Evolutionary conservation across 2,113 vertebrate genomes (phyloP), one percentile per base, ranked within the genome.

Genomic region (Ardeotis arabs): DNA sequence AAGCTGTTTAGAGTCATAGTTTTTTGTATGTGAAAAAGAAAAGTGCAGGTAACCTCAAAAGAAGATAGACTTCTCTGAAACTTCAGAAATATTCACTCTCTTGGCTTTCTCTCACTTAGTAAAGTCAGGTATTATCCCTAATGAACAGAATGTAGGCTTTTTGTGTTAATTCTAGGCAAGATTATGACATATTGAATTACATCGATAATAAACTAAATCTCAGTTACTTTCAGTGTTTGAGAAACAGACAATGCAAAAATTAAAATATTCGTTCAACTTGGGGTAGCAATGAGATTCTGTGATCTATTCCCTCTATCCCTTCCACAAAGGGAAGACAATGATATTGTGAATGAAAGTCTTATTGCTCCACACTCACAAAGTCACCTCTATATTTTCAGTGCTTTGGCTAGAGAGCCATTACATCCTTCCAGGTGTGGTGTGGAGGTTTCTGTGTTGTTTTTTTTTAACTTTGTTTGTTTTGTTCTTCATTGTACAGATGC

Each of bases 361-460:
- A 11, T 20, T 37, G 4, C 31, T 79, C 20, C 11, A 25, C 31
- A 31, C 25, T 72, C n/a, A 59, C 14, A 25, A 45, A 72, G 29
- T 11, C n/a, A 31, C 12, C 18, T 49, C 14, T 18, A 2, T 44
- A 23, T 64, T 92, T 83, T 37, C 84, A 63, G 3, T 24, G 44
- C 19, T 72, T 35, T 63, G 45, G 8, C 15, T 35, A 60, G 16
- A 68, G 33, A 60, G 28, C 9, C 4, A 33, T 62, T 49, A 29
- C 25, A 7, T 41, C 11, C 21, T 84, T 35, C 22, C 25, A 70
- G 13, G 25, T 53, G 21, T 66, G 14, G 6, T n/a, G 31, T 20
- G 23, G 19, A 1, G 1, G 3, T n/a, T 25, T 41, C 41, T 17
- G 3, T 24, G 11, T 59, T 11, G 1, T 16, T 52, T 8, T 9